Base-by-base conservation (phyloP, 2,888 invertebrate genomes). In the Odontocolon sp. region DNA sequence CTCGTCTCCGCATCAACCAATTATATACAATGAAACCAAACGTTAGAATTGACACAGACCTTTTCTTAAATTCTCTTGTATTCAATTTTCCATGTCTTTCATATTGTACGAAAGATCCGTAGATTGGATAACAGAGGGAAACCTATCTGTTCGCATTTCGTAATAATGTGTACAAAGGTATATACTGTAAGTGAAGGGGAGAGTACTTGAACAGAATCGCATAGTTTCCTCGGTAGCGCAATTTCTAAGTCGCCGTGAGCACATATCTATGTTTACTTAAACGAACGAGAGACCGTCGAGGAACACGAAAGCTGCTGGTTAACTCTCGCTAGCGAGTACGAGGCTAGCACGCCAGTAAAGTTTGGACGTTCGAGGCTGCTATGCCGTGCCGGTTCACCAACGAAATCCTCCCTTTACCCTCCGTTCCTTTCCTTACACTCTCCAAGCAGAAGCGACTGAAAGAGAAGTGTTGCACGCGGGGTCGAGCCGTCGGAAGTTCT, bases 211-310 rank as follows among this genome's bases (percentile, higher is more conserved):
- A 45, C 33, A 40, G 69, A 52, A 64, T 69, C 63, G 64, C 64
- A 64, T 69, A 75, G 75, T 75, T 75, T 75, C 52, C 16, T 61
- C 31, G n/a, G 11, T 33, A 64, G 50, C 31, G 50, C 45, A 69
- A 75, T 64, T 75, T 75, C 69, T 28, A 59, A 75, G 75, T 75
- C 75, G 47, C 69, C 64, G 38, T 14, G 38, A 69, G 56, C 63
- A 52, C 69, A 64, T 75, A 75, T 64, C 69, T 75, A 33, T 64
- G 75, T 75, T 69, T 69, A 69, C 52, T 75, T 40, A 56, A 69
- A 64, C 67, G 59, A 67, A 56, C 47, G 33, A 67, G 59, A 40
- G 68, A 73, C 38, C 38, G 21, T 18, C 61, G 45, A 8, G 47
- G 67, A 36, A 47, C 61, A 54, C 45, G 54, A 61, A 28, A 28